Evolutionary conservation across 1,140 invertebrate species (phyloP), one percentile per base, ranked within the genome.

Genomic region (Wasmannia auropunctata): DNA sequence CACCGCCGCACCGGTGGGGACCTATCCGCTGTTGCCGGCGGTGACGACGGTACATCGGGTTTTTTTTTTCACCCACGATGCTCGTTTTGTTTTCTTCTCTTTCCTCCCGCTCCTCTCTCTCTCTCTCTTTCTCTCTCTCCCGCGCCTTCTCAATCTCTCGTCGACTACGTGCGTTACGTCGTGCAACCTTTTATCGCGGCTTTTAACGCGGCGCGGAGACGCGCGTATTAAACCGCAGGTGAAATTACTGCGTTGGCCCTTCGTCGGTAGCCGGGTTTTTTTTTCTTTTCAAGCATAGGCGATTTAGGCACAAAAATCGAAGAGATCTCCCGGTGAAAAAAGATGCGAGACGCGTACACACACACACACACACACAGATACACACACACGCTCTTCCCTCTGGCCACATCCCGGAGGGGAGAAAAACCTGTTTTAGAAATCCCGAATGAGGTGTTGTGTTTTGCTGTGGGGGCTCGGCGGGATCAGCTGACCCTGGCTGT

Each of bases 61-160:
- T 56, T 80, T 83, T 62, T 77, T 72, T 83, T 83, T 70, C 65
- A 58, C 65, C 67, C 67, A 70, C 79, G 79, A 83, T 72, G 79
- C 67, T 83, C 67, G 67, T 83, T 83, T 83, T 83, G 51, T 83
- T 83, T 83, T 67, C 40, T 56, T 40, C 10, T 19, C 16, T 28
- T 37, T 54, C 31, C 16, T n/a, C 43, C 22, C n/a, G 25, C 40
- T 31, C 3, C 16, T 40, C 11, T 14, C 14, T 11, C 19, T n/a
- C 1, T 25, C 46, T 43, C 40, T 34, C 58, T 16, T 22, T 56
- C 75, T 16, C 58, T 40, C 72, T 19, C 22, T 11, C 25, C 7
- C 14, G 5, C 28, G 8, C 16, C 16, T 28, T 70, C n/a, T 28
- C 51, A 72, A n/a, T 81, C 51, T 81, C 49, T 43, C 51, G 63